Conservation (phyloP, 2,113 vertebrate genomes). For the Rana temporaria region DNA sequence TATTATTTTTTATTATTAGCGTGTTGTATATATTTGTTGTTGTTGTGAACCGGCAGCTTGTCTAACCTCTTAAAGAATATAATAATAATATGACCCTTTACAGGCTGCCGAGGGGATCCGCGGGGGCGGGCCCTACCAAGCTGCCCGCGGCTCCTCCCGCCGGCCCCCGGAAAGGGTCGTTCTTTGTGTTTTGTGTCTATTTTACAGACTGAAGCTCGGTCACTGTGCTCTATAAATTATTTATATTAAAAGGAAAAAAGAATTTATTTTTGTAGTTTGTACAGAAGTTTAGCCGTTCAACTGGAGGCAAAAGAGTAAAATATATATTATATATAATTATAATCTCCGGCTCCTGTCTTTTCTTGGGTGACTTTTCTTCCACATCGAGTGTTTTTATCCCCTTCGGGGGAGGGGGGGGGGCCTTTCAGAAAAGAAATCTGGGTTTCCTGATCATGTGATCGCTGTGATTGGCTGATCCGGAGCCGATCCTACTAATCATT, state of each 20-base stretch:
- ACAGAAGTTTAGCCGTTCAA: constrained; percentile 87
- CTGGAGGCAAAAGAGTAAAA: constrained; percentile 88
- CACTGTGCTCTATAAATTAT: constrained; percentile 91
- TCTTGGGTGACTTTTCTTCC: constrained; percentile 20
- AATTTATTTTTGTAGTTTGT: constrained; percentile 96
- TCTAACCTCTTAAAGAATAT: constrained; percentile 48
- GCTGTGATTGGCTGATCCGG: too few species aligned
- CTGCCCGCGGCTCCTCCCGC: not conserved
- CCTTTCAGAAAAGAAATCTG: too few species aligned
- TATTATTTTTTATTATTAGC: constrained; percentile 50
- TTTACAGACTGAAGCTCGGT: constrained; percentile 67
- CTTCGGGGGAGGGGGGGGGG: too few species aligned
- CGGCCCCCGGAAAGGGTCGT: not conserved
- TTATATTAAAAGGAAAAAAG: constrained; percentile 77
- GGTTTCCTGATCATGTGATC: too few species aligned
- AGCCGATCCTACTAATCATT: too few species aligned
- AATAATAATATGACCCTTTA: constrained; percentile 32
- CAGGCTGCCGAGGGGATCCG: not conserved
- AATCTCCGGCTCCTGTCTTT: constrained; percentile 77
- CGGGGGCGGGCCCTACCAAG: not conserved
- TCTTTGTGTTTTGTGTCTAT: constrained; percentile 35
- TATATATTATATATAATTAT: constrained; percentile 87
- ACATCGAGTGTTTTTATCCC: too few species aligned
- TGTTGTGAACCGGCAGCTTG: constrained; percentile 48
- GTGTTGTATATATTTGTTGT: constrained; percentile 45